Conservation (phyloP, 2,113 vertebrate species). For the Platichthys flesus region DNA sequence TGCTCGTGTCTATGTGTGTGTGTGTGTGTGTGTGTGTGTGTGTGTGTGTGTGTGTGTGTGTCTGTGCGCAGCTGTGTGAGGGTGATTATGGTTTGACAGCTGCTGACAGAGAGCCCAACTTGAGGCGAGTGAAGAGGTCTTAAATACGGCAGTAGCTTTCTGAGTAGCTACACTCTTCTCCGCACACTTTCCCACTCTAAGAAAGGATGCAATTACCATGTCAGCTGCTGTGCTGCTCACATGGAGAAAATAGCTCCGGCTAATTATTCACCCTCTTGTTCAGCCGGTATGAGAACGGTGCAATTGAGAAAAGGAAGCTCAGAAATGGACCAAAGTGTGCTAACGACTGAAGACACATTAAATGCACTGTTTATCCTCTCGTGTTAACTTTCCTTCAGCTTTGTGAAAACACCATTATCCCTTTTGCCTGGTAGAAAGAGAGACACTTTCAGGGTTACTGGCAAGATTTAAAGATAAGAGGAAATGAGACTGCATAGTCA, state of each 20-base stretch:
- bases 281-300: conserved; percentile 27
- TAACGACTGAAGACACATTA: conserved; percentile 13
- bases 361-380: conserved; percentile 33
- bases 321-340: conserved; percentile 38
- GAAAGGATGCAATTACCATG: conserved; percentile 76
- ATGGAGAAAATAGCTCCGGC: conserved; percentile 63
- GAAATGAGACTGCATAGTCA: not conserved
- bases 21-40: not conserved
- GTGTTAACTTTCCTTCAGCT: conserved; percentile 22
- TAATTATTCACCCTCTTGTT: conserved; percentile 68
- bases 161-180: conserved; percentile 58
- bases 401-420: conserved; percentile 39
- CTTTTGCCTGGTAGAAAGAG: not conserved
- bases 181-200: conserved; percentile 42
- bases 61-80: conserved; percentile 42
- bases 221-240: conserved; percentile 68
- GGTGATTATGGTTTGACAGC: conserved; percentile 61
- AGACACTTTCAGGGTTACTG: not conserved
- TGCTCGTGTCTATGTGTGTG: not conserved
- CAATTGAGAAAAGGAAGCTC: conserved; percentile 17
- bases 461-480: not conserved
- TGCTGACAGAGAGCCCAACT: conserved; percentile 61
- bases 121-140: conserved; percentile 63
- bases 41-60: not conserved
- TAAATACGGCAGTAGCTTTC: conserved; percentile 68